Percentiles rank a stretch among this genome's conserved stretches.
These are phyloP conservation scores for Leptinotarsa defecta DNA, from an alignment of 1,140 invertebrate species.

Conservation along the genomic window DNA sequence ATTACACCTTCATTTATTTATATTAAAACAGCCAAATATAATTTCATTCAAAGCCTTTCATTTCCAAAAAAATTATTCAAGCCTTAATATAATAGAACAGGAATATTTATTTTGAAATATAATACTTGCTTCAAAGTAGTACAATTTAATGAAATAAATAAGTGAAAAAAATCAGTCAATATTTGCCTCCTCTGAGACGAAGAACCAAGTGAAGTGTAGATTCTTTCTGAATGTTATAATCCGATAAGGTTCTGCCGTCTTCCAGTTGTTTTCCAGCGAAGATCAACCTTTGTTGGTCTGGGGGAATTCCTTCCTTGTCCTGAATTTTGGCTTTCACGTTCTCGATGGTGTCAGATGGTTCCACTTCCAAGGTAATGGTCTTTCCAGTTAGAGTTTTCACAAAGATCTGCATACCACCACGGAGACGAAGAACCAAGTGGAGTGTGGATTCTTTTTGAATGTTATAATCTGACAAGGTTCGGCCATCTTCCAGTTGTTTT, in stretches of 20 bases:
- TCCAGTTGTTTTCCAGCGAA: slow-evolving; percentile 31
- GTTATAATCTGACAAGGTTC: too few species aligned
- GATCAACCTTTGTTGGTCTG: slow-evolving; percentile 27
- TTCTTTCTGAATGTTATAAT: slow-evolving; percentile 32
- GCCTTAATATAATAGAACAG: too few species aligned
- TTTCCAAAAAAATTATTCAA: too few species aligned
- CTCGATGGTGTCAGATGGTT: slow-evolving; percentile 63
- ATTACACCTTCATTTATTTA: too few species aligned
- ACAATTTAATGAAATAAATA: too few species aligned
- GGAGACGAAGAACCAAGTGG: slow-evolving; percentile 67
- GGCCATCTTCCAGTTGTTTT: too few species aligned
- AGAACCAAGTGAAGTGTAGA: slow-evolving; percentile 25
- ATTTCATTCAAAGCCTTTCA: too few species aligned
- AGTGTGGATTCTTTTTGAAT: too few species aligned
- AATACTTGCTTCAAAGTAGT: too few species aligned
- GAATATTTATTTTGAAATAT: too few species aligned
- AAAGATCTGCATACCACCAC: slow-evolving; percentile 74
- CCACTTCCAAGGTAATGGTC: slow-evolving; percentile 23
- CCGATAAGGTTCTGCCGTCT: slow-evolving; percentile 29
- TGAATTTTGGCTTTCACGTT: slow-evolving; percentile 71
- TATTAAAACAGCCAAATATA: too few species aligned
- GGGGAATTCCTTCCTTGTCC: slow-evolving; percentile 56
- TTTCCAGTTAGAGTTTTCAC: slow-evolving; percentile 28
- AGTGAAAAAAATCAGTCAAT: neutral
- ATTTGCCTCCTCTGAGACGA: slow-evolving; percentile 23